Percentiles rank a stretch among this genome's conserved stretches.
Conservation (phyloP, 1,140 invertebrate genomes). For the Parasteatoda tepidariorum region DNA sequence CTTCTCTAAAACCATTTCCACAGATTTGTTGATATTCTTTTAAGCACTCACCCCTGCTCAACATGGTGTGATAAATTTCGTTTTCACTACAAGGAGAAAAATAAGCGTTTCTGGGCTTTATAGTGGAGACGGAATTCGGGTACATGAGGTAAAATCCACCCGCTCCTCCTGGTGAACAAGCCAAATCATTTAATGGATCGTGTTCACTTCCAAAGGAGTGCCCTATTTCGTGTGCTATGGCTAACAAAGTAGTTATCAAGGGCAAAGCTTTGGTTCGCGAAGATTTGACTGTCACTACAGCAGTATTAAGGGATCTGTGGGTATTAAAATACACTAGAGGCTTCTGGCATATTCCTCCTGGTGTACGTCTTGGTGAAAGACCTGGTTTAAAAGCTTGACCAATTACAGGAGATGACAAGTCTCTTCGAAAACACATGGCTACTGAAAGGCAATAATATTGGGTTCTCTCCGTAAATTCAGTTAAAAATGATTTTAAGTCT, state of each 20-base stretch:
- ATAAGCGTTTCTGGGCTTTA: not conserved
- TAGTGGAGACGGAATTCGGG: not conserved
- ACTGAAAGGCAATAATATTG: slow-evolving; percentile 26
- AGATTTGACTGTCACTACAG: not conserved
- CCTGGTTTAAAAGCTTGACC: slow-evolving; percentile 7
- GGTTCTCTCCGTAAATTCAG: not conserved
- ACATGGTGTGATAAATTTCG: not conserved
- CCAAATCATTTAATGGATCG: not conserved
- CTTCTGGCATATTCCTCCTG: slow-evolving; percentile 26
- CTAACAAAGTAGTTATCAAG: not conserved
- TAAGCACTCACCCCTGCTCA: not conserved
- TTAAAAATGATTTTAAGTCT: not conserved
- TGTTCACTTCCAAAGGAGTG: slow-evolving; percentile 43
- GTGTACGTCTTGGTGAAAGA: not conserved
- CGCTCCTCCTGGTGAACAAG: slow-evolving; percentile 11
- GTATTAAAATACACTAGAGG: not conserved
- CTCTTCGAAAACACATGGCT: not conserved
- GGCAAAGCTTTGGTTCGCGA: not conserved
- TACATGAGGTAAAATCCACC: slow-evolving; percentile 12
- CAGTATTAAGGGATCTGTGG: not conserved
- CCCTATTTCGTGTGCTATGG: slow-evolving; percentile 25
- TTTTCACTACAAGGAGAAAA: slow-evolving; percentile 22
- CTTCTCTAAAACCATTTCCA: slow-evolving; percentile 41
- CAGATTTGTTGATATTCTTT: not conserved
- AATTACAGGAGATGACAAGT: not conserved